Percentiles rank a stretch among this genome's conserved stretches.
These are phyloP conservation scores for Megamerina dolium DNA, from an alignment of 2,888 invertebrate species.

Conservation along the genomic window DNA sequence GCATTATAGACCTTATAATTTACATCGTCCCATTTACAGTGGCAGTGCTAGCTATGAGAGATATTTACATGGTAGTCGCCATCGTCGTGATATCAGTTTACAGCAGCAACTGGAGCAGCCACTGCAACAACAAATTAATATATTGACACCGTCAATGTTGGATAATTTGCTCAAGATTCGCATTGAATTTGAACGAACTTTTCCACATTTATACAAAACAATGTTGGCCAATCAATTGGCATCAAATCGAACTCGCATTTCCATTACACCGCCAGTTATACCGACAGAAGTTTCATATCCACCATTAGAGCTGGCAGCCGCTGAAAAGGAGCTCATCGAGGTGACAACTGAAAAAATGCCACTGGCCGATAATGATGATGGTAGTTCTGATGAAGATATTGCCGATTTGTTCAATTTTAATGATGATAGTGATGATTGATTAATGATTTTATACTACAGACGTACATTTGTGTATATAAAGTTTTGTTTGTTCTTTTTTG, in stretches of 20 bases:
- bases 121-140: slow-evolving; percentile 4
- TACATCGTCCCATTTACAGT: slow-evolving; percentile 28
- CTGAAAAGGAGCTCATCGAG: slow-evolving; percentile 28
- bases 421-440: slow-evolving; percentile 21
- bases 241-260: slow-evolving; percentile 27
- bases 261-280: slow-evolving; percentile 32
- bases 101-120: background rate
- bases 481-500: no score
- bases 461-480: background rate
- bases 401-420: slow-evolving; percentile 33
- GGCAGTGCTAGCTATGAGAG: slow-evolving; percentile 37
- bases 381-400: no score
- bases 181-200: slow-evolving; percentile 32
- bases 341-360: background rate
- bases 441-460: background rate
- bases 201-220: slow-evolving; percentile 33
- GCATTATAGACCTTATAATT: slow-evolving; percentile 31
- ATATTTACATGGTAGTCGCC: slow-evolving; percentile 25
- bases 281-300: slow-evolving; percentile 14
- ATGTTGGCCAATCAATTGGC: slow-evolving; percentile 28
- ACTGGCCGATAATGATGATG: no score
- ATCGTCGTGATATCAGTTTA: slow-evolving; percentile 25
- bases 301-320: slow-evolving; percentile 33
- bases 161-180: slow-evolving; percentile 33
- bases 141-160: slow-evolving; percentile 36